phyloP scores from a whole-genome alignment of 1,140 invertebrate genomes.

The Patella vulgata region DNA sequence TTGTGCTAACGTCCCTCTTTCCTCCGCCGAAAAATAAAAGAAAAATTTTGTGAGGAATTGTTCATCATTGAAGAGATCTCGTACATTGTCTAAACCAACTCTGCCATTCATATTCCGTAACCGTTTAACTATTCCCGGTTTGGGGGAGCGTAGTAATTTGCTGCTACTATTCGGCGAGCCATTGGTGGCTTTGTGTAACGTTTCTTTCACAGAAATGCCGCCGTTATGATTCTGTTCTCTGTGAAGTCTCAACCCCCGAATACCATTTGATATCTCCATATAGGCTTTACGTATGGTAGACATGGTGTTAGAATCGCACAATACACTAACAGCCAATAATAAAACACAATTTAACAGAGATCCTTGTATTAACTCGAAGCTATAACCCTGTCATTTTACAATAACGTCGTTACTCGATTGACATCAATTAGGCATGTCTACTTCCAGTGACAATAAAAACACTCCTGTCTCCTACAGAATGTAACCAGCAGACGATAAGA shows the following conservation, averaged over 20 bases:
- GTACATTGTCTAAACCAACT: slow-evolving; percentile 64
- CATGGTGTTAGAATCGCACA: slow-evolving; percentile 45
- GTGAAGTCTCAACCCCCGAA: slow-evolving; percentile 59
- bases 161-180: slow-evolving; percentile 29
- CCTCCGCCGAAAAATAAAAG: slow-evolving; percentile 82
- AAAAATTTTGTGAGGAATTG: slow-evolving; percentile 86
- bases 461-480: too few species aligned
- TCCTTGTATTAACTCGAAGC: too few species aligned
- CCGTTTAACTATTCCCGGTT: slow-evolving; percentile 51
- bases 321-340: neutral
- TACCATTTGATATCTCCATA: slow-evolving; percentile 66
- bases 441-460: too few species aligned
- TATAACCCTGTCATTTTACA: too few species aligned
- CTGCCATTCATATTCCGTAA: slow-evolving; percentile 53
- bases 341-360: too few species aligned
- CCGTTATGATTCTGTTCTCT: slow-evolving; percentile 50
- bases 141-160: slow-evolving; percentile 47
- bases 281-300: slow-evolving; percentile 65
- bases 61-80: slow-evolving; percentile 84
- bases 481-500: too few species aligned
- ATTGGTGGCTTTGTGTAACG: slow-evolving; percentile 35
- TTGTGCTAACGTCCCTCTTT: slow-evolving; percentile 78
- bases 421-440: too few species aligned
- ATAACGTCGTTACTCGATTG: too few species aligned
- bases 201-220: slow-evolving; percentile 30